Evolutionary conservation across 2,113 vertebrate genomes (phyloP).

Genomic region (Leptobrachium leishanense): DNA sequence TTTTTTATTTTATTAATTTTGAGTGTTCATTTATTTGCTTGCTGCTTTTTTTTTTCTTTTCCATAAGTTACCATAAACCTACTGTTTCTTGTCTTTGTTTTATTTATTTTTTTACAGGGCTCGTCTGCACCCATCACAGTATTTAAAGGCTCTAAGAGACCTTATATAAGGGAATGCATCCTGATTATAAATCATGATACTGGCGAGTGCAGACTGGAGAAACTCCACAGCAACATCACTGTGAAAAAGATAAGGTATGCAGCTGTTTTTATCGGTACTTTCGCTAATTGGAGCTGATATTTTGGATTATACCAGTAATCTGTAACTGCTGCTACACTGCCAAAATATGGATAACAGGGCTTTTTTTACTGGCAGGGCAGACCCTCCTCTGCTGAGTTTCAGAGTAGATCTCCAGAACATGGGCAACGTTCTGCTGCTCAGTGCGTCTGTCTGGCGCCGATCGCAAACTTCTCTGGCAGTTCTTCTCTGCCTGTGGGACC

Average conservation of each 20-base stretch:
- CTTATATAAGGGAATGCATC: constrained; percentile 95
- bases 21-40: too few relatives aligned
- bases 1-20: too few relatives aligned
- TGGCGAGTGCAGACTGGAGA: constrained; percentile 95
- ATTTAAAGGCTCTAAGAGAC: constrained; percentile 96
- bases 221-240: constrained; percentile 95
- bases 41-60: too few relatives aligned
- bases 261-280: neutral
- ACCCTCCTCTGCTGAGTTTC: neutral
- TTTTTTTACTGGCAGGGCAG: too few relatives aligned
- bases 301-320: neutral
- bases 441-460: neutral
- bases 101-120: constrained; percentile 71
- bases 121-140: constrained; percentile 92
- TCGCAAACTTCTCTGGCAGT: neutral
- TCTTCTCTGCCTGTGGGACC: neutral
- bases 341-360: too few relatives aligned
- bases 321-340: neutral
- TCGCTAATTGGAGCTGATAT: neutral
- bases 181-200: constrained; percentile 98
- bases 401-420: neutral
- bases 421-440: neutral
- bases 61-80: too few relatives aligned
- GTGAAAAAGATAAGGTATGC: constrained; percentile 96
- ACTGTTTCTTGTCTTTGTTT: neutral